Percentiles rank a stretch among this genome's conserved stretches.
These are phyloP conservation scores for Chromis chromis DNA, from an alignment of 2,797 vertebrate species.

Conservation along the genomic window DNA sequence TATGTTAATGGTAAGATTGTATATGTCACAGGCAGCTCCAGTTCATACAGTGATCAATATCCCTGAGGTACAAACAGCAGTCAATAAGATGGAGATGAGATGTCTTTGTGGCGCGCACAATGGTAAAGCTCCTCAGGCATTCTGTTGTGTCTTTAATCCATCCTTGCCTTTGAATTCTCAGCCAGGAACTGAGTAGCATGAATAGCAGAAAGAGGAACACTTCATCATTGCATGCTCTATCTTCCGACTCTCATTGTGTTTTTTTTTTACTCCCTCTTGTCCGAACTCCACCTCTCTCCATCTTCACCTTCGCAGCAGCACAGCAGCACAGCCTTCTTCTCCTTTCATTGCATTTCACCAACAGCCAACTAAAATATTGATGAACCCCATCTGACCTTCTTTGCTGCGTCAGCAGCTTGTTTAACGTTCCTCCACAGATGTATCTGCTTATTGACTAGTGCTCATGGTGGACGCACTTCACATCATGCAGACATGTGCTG, in stretches of 20 bases:
- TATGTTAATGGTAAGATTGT: conserved; percentile 54
- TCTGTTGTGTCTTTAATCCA: conserved; percentile 62
- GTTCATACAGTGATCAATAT: conserved; percentile 37
- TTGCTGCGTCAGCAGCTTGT: conserved; percentile 72
- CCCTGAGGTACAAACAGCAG: conserved; percentile 49
- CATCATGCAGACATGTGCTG: conserved; percentile 40
- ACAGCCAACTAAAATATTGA: conserved; percentile 77
- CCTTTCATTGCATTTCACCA: conserved; percentile 63
- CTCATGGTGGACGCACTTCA: conserved; percentile 20
- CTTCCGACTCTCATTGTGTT: conserved; percentile 17
- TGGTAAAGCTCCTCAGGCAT: conserved; percentile 52
- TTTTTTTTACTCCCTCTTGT: conserved; percentile 22
- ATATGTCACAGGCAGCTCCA: conserved; percentile 36
- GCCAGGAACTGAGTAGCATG: conserved; percentile 41
- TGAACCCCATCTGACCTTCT: conserved; percentile 69
- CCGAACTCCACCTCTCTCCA: conserved; percentile 27
- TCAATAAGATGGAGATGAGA: conserved; percentile 48
- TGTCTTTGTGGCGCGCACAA: conserved; percentile 39
- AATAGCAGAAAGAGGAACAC: conserved; percentile 32
- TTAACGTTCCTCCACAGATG: conserved; percentile 38
- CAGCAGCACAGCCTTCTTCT: conserved; percentile 23
- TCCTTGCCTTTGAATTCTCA: conserved; percentile 60
- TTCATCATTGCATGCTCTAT: conserved; percentile 5
- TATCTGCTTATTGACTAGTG: conserved; percentile 42
- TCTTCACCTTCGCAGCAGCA: conserved; percentile 19